Conservation (phyloP, 2,797 vertebrate genomes). For the Enteromius thamalakanensis region DNA sequence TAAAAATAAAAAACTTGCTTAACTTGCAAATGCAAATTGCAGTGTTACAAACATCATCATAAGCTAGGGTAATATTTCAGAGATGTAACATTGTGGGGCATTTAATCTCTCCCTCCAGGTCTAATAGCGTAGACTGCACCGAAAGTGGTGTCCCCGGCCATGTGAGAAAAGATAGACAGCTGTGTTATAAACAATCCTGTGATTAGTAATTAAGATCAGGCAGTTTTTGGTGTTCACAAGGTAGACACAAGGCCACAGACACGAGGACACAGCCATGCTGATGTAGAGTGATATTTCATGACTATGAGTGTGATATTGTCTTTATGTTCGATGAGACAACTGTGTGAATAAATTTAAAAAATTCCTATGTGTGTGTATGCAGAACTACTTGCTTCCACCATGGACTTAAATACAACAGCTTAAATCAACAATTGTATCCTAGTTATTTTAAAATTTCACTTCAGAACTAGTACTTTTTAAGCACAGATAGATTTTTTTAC, state of each 20-base stretch:
- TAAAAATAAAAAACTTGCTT: slow-evolving; percentile 32
- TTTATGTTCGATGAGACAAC: background rate
- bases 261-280: background rate
- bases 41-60: slow-evolving; percentile 5
- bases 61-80: slow-evolving; percentile 3
- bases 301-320: background rate
- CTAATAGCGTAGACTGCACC: slow-evolving; percentile 44
- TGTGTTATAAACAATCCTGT: slow-evolving; percentile 44
- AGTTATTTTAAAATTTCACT: background rate
- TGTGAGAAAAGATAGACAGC: slow-evolving; percentile 31
- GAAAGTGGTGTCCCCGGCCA: slow-evolving; percentile 30
- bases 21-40: slow-evolving; percentile 48
- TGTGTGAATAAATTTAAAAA: background rate
- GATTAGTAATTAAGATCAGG: slow-evolving; percentile 56
- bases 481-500: too few species aligned
- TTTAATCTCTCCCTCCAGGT: slow-evolving; percentile 41
- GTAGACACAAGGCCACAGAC: too few species aligned
- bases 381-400: background rate
- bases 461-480: too few species aligned
- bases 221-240: slow-evolving; percentile 1
- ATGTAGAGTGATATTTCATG: background rate
- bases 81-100: background rate
- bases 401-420: background rate
- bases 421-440: background rate
- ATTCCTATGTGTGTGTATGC: background rate